Percentiles rank a stretch among this genome's conserved stretches.
Conservation (phyloP, 2,888 invertebrate genomes). For the Xylota sylvarum region DNA sequence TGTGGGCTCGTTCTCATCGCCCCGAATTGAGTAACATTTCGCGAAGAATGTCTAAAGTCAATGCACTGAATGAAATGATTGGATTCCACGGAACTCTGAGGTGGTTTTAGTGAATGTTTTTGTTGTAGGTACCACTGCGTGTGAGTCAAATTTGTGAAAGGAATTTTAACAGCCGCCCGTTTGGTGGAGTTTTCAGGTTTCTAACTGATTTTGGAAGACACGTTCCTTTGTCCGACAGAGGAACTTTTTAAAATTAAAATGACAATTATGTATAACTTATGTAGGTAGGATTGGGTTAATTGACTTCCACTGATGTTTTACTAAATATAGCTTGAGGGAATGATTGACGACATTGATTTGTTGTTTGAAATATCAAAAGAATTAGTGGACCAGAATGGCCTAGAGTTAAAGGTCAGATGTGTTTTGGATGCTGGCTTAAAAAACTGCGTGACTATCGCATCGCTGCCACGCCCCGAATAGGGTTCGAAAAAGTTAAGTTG, state of each 20-base stretch:
- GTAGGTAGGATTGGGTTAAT: slow-evolving; percentile 46
- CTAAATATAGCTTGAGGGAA: not conserved
- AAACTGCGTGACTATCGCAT: too few relatives aligned
- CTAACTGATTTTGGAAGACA: slow-evolving; percentile 8
- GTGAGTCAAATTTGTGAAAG: slow-evolving; percentile 66
- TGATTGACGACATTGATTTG: slow-evolving; percentile 35
- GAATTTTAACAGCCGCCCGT: slow-evolving; percentile 50
- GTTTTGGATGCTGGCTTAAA: too few relatives aligned
- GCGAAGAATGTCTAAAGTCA: slow-evolving; percentile 68
- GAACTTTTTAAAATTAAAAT: slow-evolving; percentile 26
- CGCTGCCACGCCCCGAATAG: too few relatives aligned
- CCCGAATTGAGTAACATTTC: slow-evolving; percentile 72
- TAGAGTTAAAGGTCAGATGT: too few relatives aligned
- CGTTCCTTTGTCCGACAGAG: slow-evolving; percentile 33
- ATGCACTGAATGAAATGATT: slow-evolving; percentile 75
- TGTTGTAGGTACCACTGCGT: slow-evolving; percentile 6
- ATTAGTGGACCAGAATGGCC: too few relatives aligned
- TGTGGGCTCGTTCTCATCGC: slow-evolving; percentile 47
- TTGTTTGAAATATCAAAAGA: not conserved
- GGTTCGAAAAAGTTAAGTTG: too few relatives aligned
- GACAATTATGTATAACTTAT: slow-evolving; percentile 53
- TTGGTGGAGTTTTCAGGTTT: not conserved
- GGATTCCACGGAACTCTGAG: slow-evolving; percentile 72
- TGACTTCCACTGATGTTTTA: slow-evolving; percentile 22
- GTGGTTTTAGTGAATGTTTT: slow-evolving; percentile 57